Evolutionary conservation across 2,113 vertebrate genomes (phyloP).

Genomic region (Cygnus buccinator): DNA sequence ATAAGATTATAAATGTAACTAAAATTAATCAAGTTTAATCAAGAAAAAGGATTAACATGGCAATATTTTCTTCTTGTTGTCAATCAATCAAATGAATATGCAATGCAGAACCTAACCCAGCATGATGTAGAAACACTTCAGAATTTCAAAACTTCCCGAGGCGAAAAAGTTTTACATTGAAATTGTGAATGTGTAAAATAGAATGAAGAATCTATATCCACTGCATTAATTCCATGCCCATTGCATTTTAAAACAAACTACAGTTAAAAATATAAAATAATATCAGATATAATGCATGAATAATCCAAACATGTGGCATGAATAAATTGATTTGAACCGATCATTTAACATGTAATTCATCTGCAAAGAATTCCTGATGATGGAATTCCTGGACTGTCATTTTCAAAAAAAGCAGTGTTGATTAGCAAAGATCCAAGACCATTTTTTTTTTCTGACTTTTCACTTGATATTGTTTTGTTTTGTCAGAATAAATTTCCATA

Average conservation of each 20-base stretch:
- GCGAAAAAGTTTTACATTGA: not conserved
- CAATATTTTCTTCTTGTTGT: slow-evolving; percentile 11
- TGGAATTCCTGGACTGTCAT: not conserved
- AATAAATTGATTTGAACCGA: not conserved
- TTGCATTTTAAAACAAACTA: not conserved
- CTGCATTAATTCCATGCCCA: not conserved
- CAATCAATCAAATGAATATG: not conserved
- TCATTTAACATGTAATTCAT: not conserved
- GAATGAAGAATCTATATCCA: not conserved
- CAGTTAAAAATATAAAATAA: not conserved
- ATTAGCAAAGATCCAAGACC: not conserved
- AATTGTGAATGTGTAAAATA: not conserved
- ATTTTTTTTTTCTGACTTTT: not conserved
- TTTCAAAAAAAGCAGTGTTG: not conserved
- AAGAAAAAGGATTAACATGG: not conserved
- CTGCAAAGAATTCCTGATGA: not conserved
- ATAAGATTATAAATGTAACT: slow-evolving; percentile 8
- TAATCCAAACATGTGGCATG: not conserved
- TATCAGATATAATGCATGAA: not conserved
- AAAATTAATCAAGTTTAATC: slow-evolving; percentile 27
- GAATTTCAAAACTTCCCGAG: not conserved
- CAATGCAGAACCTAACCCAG: not conserved
- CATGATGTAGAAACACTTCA: not conserved
- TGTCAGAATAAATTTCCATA: not conserved
- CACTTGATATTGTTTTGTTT: slow-evolving; percentile 7